These are phyloP conservation scores for Babyrousa celebensis DNA, from an alignment of 2,797 vertebrate genomes.

Conservation along the genomic window DNA sequence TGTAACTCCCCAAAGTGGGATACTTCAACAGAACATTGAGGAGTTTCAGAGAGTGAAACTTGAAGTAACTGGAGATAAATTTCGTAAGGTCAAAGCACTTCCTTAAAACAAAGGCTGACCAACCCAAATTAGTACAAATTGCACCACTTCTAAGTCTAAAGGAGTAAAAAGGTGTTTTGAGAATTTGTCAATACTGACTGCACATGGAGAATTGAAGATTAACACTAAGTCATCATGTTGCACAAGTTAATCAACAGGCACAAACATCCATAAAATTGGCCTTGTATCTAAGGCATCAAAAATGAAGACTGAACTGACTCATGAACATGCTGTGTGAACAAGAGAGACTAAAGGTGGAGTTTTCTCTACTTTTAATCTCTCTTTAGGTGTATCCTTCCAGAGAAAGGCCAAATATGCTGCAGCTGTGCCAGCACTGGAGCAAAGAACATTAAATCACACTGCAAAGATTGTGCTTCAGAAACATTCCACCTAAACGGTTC, in stretches of 20 bases:
- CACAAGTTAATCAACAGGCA: background rate
- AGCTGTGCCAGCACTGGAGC: background rate
- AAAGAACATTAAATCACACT: background rate
- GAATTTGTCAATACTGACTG: slow-evolving; percentile 50
- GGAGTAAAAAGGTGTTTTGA: slow-evolving; percentile 16
- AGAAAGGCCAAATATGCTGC: background rate
- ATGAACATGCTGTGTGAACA: background rate
- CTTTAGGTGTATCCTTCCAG: background rate
- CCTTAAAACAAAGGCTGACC: background rate
- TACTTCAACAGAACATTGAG: background rate
- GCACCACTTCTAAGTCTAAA: slow-evolving; percentile 2
- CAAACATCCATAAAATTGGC: background rate
- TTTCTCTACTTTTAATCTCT: slow-evolving; percentile 44
- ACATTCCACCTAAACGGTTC: background rate
- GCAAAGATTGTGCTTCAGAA: background rate
- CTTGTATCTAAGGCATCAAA: slow-evolving; percentile 41
- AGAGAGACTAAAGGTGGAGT: background rate
- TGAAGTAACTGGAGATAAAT: background rate
- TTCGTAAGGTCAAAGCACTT: slow-evolving; percentile 10
- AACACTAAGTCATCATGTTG: slow-evolving; percentile 21
- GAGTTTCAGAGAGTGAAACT: background rate
- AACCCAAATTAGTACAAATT: slow-evolving; percentile 21
- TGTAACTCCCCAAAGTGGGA: background rate
- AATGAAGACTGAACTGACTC: slow-evolving; percentile 55
- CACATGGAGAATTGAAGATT: slow-evolving; percentile 17